phyloP scores from a whole-genome alignment of 2,797 vertebrate species.

The Graptemys geographica region DNA sequence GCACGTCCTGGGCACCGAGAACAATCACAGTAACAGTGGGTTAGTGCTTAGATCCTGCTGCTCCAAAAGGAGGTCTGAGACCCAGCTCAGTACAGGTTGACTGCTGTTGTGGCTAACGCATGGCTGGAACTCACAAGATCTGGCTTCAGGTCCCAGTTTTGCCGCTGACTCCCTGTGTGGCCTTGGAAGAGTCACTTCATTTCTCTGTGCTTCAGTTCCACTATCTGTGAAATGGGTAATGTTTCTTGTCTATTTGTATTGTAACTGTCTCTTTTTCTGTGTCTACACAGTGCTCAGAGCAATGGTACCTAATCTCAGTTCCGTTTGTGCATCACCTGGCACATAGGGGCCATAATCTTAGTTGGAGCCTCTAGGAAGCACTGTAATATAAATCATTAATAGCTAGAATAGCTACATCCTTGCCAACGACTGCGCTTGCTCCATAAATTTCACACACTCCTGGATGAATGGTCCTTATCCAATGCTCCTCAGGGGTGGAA shows the following conservation, averaged over 20 bases:
- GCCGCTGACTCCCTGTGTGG: neutral
- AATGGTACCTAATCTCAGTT: no score
- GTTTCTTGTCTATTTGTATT: neutral
- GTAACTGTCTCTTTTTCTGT: neutral
- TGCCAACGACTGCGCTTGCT: neutral
- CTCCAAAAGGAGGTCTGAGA: neutral
- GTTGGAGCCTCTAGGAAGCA: neutral
- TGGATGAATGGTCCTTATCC: neutral
- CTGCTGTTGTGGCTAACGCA: neutral
- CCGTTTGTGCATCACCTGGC: neutral
- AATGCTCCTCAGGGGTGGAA: accelerated
- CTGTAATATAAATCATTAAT: neutral
- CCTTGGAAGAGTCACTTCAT: neutral
- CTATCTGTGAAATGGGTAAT: neutral
- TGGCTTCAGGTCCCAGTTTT: neutral
- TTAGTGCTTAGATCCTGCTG: neutral
- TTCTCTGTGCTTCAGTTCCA: neutral
- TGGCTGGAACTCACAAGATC: neutral
- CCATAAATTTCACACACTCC: neutral
- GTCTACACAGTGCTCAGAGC: neutral
- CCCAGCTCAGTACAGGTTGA: neutral
- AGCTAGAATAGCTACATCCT: neutral
- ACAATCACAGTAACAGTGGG: neutral
- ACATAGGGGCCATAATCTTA: neutral
- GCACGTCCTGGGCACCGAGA: neutral